These are phyloP conservation scores for Tarsius wallacei DNA, from an alignment of 2,797 vertebrate genomes.

Conservation along the genomic window DNA sequence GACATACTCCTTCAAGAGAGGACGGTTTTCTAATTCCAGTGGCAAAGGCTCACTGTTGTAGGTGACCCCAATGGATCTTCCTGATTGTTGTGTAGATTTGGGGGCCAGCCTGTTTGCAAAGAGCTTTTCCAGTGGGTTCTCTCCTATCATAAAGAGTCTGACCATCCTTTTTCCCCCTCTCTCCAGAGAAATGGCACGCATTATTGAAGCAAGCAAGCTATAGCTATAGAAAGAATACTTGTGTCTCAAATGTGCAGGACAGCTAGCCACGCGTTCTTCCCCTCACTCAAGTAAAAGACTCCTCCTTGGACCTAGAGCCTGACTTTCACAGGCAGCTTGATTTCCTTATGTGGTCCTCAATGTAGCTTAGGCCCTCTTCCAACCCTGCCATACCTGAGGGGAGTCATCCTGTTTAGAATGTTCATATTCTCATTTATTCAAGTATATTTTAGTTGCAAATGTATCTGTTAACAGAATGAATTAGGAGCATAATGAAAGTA, in stretches of 20 bases:
- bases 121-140: neutral
- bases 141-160: neutral
- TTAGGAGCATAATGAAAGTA: neutral
- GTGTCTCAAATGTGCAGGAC: neutral
- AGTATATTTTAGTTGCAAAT: neutral
- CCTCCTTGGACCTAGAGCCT: neutral
- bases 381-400: neutral
- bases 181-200: neutral
- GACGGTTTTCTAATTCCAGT: neutral
- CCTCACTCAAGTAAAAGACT: neutral
- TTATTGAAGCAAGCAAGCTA: neutral
- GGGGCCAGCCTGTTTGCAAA: neutral
- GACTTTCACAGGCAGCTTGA: neutral
- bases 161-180: neutral
- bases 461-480: slow-evolving; percentile 25
- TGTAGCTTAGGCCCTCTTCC: neutral
- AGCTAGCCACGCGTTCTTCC: neutral
- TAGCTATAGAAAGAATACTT: neutral
- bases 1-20: neutral
- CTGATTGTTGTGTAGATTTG: neutral
- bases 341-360: neutral
- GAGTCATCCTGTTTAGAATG: neutral
- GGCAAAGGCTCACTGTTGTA: neutral
- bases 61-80: neutral
- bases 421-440: neutral